Evolutionary conservation across 30 jellyfish, hydroid and myxozoan genomes (phyloP).

Genomic region (Sanderia malayensis): DNA sequence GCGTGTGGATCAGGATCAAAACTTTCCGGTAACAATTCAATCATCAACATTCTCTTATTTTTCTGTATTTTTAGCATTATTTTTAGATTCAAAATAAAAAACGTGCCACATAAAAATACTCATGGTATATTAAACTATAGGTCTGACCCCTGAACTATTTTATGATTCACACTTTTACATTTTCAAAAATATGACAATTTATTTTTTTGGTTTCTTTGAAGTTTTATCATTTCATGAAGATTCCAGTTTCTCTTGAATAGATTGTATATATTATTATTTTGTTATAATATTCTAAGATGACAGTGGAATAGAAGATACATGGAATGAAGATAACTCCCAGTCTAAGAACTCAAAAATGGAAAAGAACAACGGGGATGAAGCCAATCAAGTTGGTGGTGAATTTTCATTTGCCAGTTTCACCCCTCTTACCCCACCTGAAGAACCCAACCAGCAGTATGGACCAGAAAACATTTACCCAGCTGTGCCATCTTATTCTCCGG

Average conservation of each 20-base stretch:
- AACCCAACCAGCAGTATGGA: constrained; percentile 25
- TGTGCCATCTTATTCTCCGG: constrained; percentile 8
- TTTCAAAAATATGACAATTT: too few species aligned
- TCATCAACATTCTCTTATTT: neutral
- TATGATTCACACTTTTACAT: too few species aligned
- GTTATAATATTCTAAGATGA: constrained; percentile 57
- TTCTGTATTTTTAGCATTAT: neutral
- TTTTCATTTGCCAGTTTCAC: constrained; percentile 19
- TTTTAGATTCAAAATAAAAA: too few species aligned
- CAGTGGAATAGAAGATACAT: constrained; percentile 83
- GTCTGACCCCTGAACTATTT: too few species aligned
- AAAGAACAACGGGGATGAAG: neutral
- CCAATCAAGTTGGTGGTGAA: constrained; percentile 11
- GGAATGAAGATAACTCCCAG: constrained; percentile 66
- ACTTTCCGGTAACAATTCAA: constrained; percentile 26
- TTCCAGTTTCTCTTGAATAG: too few species aligned
- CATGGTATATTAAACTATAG: too few species aligned
- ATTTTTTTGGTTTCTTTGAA: too few species aligned
- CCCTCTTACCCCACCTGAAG: constrained; percentile 45
- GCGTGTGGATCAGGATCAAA: constrained; percentile 66
- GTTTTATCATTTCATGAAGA: too few species aligned
- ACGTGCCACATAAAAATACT: too few species aligned
- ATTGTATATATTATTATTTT: too few species aligned
- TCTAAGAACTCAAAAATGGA: constrained; percentile 3
- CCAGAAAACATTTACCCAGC: constrained; percentile 38